These are phyloP conservation scores for Tiaroga cobitis DNA, from an alignment of 2,797 vertebrate genomes.

Conservation along the genomic window DNA sequence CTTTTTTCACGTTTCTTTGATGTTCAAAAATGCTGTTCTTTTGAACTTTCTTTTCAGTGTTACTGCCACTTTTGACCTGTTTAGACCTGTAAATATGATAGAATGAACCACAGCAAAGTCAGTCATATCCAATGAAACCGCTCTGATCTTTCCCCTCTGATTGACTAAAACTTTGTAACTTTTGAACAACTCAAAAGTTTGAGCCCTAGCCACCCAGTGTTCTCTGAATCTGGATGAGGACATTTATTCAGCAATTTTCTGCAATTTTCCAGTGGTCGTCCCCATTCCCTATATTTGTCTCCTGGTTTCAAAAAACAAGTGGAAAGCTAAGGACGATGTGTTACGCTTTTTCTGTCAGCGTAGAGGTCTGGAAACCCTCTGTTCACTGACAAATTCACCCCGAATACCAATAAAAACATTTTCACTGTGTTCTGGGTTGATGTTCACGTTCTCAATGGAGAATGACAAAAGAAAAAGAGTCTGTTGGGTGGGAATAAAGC, in stretches of 20 bases:
- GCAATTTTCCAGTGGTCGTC: not conserved
- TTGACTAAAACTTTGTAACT: conserved; percentile 79
- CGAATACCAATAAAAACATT: conserved; percentile 20
- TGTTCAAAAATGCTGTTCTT: too few species aligned
- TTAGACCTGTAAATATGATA: conserved; percentile 81
- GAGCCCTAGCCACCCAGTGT: conserved; percentile 69
- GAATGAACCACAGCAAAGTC: conserved; percentile 79
- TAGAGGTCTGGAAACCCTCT: conserved; percentile 34
- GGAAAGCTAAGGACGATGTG: not conserved
- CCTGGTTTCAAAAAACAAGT: conserved; percentile 20
- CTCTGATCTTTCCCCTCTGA: conserved; percentile 69
- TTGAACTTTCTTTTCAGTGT: too few species aligned
- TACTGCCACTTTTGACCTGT: conserved; percentile 56
- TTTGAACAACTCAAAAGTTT: conserved; percentile 79
- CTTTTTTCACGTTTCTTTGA: conserved; percentile 61
- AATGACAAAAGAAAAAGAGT: conserved; percentile 16
- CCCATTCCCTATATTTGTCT: conserved; percentile 10
- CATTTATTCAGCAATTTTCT: conserved; percentile 70
- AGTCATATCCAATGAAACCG: conserved; percentile 22
- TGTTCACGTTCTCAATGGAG: conserved; percentile 23
- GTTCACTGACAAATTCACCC: not conserved
- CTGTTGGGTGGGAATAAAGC: conserved; percentile 37
- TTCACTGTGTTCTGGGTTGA: conserved; percentile 43
- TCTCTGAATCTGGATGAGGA: conserved; percentile 71
- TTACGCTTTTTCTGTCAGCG: conserved; percentile 7